Evolutionary conservation across 2,797 vertebrate genomes (phyloP).

Genomic region (Ambastaia sidthimunki): DNA sequence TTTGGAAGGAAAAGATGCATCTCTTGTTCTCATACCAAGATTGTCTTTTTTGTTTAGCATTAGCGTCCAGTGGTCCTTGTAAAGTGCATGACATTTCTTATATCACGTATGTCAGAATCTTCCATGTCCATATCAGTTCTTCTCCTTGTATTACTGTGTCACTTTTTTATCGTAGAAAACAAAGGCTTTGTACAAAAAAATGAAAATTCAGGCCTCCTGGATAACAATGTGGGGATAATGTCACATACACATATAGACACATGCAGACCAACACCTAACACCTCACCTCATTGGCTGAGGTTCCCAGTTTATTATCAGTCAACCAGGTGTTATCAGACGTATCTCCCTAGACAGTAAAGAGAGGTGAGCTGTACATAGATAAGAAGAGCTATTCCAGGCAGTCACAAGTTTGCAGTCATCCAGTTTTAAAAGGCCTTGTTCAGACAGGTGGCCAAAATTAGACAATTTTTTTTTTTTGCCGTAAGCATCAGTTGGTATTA

Average conservation of each 20-base stretch:
- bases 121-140: constrained; percentile 24
- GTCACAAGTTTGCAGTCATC: neutral
- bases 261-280: constrained; percentile 43
- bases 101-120: constrained; percentile 46
- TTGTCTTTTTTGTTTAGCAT: constrained; percentile 51
- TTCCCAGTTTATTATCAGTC: constrained; percentile 12
- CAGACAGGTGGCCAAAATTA: neutral
- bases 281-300: constrained; percentile 4
- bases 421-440: constrained; percentile 28
- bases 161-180: constrained; percentile 51
- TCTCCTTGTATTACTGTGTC: constrained; percentile 40
- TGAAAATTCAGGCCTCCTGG: constrained; percentile 41
- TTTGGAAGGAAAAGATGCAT: constrained; percentile 65
- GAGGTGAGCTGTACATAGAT: constrained; percentile 12
- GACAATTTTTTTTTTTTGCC: neutral
- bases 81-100: constrained; percentile 61
- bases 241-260: constrained; percentile 50
- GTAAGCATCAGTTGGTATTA: neutral
- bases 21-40: constrained; percentile 47
- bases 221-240: constrained; percentile 29
- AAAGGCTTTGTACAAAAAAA: constrained; percentile 55
- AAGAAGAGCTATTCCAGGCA: neutral
- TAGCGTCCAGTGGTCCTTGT: constrained; percentile 60
- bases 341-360: constrained; percentile 7
- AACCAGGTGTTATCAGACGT: neutral